These are phyloP conservation scores for Anas platyrhynchos DNA, from an alignment of 2,113 vertebrate species.

Conservation along the genomic window DNA sequence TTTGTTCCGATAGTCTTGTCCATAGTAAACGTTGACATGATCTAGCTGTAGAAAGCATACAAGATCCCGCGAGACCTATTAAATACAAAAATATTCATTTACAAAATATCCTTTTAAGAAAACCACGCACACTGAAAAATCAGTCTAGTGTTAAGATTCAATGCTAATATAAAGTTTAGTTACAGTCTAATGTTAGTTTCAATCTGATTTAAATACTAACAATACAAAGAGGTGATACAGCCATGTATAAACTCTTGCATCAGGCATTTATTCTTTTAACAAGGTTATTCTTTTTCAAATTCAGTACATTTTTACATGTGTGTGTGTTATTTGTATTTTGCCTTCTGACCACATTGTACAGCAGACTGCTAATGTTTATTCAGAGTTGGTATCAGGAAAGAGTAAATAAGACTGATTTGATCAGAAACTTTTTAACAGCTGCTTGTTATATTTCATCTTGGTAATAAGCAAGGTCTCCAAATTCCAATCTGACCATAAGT, in stretches of 20 bases:
- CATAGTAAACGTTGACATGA: slow-evolving; percentile 96
- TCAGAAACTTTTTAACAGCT: not conserved
- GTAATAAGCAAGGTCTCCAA: not conserved
- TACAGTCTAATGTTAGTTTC: not conserved
- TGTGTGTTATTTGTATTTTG: not conserved
- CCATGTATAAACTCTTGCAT: not conserved
- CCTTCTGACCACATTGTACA: not conserved
- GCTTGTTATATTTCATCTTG: not conserved
- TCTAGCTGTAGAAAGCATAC: slow-evolving; percentile 98
- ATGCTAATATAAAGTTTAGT: not conserved
- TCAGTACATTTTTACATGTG: not conserved
- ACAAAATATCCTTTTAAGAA: not conserved
- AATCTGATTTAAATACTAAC: not conserved
- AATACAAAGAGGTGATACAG: not conserved
- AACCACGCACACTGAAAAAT: not conserved
- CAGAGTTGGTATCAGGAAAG: not conserved
- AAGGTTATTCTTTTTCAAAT: not conserved
- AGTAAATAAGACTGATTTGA: not conserved
- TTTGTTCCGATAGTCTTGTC: slow-evolving; percentile 96
- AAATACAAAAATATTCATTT: not conserved
- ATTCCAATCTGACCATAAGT: not conserved
- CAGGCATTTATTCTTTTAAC: not conserved
- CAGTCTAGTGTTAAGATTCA: not conserved
- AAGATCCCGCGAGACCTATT: slow-evolving; percentile 93
- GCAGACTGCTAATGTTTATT: not conserved